Conservation (phyloP, 2,113 vertebrate species). For the Hydrochoerus hydrochaeris region DNA sequence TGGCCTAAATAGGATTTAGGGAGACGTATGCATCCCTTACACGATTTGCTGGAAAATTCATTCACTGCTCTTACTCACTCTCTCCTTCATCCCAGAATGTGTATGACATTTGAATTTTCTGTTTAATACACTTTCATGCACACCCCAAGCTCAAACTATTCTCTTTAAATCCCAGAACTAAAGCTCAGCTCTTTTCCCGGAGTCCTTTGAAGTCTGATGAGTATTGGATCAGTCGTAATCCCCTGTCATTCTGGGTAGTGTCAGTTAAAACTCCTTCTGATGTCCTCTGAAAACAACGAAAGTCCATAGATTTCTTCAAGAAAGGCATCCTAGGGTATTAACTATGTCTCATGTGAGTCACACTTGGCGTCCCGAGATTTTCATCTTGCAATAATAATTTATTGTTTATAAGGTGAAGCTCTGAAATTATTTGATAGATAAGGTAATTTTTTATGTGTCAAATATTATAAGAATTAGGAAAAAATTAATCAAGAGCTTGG, state of each 20-base stretch:
- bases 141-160: neutral
- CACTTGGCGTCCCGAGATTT: neutral
- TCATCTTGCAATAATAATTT: neutral
- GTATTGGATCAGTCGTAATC: too few species aligned
- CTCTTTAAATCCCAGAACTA: neutral
- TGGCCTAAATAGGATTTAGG: too few species aligned
- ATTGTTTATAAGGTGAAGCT: neutral
- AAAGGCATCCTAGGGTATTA: neutral
- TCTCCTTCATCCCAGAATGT: neutral
- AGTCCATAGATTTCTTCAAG: neutral
- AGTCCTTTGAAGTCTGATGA: neutral
- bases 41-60: too few species aligned
- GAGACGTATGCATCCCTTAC: too few species aligned
- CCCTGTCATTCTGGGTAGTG: neutral
- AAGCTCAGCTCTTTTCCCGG: neutral
- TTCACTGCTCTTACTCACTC: fast-evolving
- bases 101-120: neutral
- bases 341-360: fast-evolving
- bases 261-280: neutral
- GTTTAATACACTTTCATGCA: neutral
- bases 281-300: neutral
- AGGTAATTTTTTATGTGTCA: neutral
- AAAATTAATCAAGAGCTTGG: too few species aligned
- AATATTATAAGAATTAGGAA: neutral
- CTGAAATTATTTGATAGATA: neutral